Base-by-base conservation (phyloP, 35 echinoderm and acorn worm species). In the Stichopus chloronotus region DNA sequence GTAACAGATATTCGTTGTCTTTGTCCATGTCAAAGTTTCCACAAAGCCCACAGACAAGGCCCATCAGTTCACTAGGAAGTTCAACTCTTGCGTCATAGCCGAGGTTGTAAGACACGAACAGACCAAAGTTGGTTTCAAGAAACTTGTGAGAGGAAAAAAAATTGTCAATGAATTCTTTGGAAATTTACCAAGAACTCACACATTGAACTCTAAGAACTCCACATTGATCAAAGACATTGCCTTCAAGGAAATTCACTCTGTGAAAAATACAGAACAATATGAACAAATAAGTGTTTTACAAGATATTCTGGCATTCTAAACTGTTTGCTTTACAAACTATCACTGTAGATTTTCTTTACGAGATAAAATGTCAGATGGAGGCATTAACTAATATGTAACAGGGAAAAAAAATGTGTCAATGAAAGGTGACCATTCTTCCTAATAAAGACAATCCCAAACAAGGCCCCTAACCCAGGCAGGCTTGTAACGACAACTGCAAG, bases 21-120 rank as follows among this genome's bases (percentile, higher is more conserved):
- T 55, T 72, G 55, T 95, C 92, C 21, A 72, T 87, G 72, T 97
- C 94, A 77, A 93, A 93, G 63, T 97, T 95, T 63, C 96, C 96
- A 83, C 96, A 97, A 25, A 97, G 59, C 25, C 96, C 96, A 87
- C 96, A 95, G 2, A 94, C 92, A 4, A 57, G 81, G 55, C 90
- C 88, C 78, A 56, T 59, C 60, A 92, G 93, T 17, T 59, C 21
- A 69, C 52, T 63, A 9, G 59, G 59, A 0, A 88, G 10, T 11
- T 43, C 52, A 52, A 88, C 59, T n/a, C 65, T 54, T 22, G 65
- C 65, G 71, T 88, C 87, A 69, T 63, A 25, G 12, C 25, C 74
- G 43, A 25, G 53, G 19, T 92, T 81, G 74, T 60, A 92, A 19
- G 83, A 11, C 7, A 92, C 79, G 43, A 83, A 7, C 24, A 92